Base-by-base conservation (phyloP, 2,888 invertebrate genomes). In the Clusia tigrina region DNA sequence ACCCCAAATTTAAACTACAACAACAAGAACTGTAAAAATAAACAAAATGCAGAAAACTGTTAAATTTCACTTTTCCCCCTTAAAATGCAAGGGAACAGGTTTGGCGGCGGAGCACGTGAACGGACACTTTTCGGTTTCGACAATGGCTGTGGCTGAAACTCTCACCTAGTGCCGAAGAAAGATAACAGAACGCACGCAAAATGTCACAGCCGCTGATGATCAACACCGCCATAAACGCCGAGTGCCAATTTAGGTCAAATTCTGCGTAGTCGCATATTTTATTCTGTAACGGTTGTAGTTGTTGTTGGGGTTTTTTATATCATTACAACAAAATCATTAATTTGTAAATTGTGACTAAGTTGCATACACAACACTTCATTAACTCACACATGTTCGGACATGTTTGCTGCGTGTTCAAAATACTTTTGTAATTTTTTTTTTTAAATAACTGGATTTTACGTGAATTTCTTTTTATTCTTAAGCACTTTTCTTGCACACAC, bases 31-130 rank as follows among this genome's bases (percentile, higher is more conserved):
- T 2, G 46, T 20, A 56, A 56, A 42, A 55, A n/a, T 9, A 22
- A 55, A 37, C 22, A 55, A 32, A 56, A 42, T 24, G 42, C 52
- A 38, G 25, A 38, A 22, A 57, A 52, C 23, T 59, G 52, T 51
- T 48, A 71, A 73, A 70, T 76, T 76, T 75, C 74, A 75, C 74
- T 75, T 75, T 75, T 75, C 57, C 64, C 53, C 63, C 60, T 67
- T n/a, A 65, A 66, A 62, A 66, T 56, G 48, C 51, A 54, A 20
- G 32, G 42, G 52, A 59, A 67, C 48, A 20, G 48, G 48, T 48
- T 48, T 48, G 20, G 20, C 15, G 18, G n/a, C n/a, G n/a, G n/a
- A n/a, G 48, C 48, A 22, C 22, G 18, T 18, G 20, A 48, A 20
- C 22, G 18, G 22, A 48, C 22, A 48, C 22, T 3, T 3, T 48